A percentile compares a stretch with the other conserved stretches of the same genome.
Conservation (phyloP, 2,797 vertebrate species). For the Cryptoblepharus egeriae region DNA sequence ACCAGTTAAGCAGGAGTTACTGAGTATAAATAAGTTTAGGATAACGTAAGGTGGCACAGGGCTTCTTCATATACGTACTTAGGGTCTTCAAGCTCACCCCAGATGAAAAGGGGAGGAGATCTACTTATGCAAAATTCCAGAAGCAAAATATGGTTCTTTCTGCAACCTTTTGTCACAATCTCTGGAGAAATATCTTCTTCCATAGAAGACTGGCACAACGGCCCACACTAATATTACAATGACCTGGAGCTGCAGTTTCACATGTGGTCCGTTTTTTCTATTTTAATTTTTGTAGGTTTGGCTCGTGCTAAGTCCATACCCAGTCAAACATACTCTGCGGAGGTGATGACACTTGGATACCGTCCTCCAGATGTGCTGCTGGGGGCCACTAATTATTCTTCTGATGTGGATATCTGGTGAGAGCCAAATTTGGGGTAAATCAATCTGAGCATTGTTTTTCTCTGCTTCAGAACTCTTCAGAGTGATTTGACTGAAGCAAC, state of each 20-base stretch:
- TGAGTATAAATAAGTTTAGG: not conserved
- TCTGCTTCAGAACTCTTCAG: not conserved
- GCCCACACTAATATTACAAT: not conserved
- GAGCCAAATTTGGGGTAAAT: conserved; percentile 46
- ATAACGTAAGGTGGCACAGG: too few species aligned
- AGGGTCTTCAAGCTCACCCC: too few species aligned
- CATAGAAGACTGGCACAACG: not conserved
- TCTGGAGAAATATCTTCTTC: too few species aligned
- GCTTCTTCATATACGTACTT: too few species aligned
- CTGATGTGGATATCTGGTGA: conserved; percentile 91
- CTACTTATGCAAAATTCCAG: too few species aligned
- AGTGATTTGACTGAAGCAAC: not conserved
- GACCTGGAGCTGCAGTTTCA: not conserved
- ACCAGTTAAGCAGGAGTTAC: not conserved
- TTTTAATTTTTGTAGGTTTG: conserved; percentile 78
- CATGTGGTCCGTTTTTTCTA: not conserved
- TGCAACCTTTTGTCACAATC: too few species aligned
- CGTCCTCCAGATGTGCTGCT: conserved; percentile 89
- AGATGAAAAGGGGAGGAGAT: too few species aligned
- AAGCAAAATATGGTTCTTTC: too few species aligned
- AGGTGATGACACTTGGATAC: conserved; percentile 92
- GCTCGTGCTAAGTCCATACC: conserved; percentile 89
- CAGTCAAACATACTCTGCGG: conserved; percentile 88
- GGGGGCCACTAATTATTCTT: conserved; percentile 90
- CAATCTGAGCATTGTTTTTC: not conserved